Evolutionary conservation across 2,888 invertebrate species (phyloP), one percentile per base, ranked within the genome.

Genomic region (Thalpophila matura): DNA sequence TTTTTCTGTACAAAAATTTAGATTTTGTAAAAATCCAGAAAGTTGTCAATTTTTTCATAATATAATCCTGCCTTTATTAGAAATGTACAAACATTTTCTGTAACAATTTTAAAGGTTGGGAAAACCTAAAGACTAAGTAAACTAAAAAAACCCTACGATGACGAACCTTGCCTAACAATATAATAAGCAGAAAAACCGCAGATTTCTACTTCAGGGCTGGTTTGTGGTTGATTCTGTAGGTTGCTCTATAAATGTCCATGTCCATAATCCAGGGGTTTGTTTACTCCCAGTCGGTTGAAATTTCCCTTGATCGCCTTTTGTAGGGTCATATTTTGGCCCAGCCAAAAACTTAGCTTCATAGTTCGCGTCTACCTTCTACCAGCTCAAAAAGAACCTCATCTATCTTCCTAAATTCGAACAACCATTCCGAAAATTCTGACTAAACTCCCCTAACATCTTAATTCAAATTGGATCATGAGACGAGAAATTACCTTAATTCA

Each of bases 381-480:
- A 20, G 24, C 31, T 5, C 12, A 12, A 47, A 33, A 37, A 24
- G 7, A 54, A 66, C 43, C 57, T 42, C 53, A 66, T 76, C 60
- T 43, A 50, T 61, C 31, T 59, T 40, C 43, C 43, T 55, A 67
- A 65, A 68, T 72, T 61, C 61, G 55, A 62, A 69, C 65, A 64
- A 58, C 70, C 60, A 63, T 71, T 65, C 40, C 64, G 56, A 67
- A 78, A 67, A 69, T 70, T 76, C 64, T 31, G 47, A 64, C 67
- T 72, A 76, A 79, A 67, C 74, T 62, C 69, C 60, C 71, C 65
- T 35, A 33, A 62, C 60, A 50, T 66, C 79, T 69, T 81, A 77
- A 79, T 79, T 82, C 77, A 81, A 77, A 81, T 77, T 76, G 81
- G 81, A 82, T 81, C 79, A 81, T 74, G 73, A 70, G 71, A 80